These are phyloP conservation scores for Bellardia bayeri DNA, from an alignment of 2,888 invertebrate species.

Conservation along the genomic window DNA sequence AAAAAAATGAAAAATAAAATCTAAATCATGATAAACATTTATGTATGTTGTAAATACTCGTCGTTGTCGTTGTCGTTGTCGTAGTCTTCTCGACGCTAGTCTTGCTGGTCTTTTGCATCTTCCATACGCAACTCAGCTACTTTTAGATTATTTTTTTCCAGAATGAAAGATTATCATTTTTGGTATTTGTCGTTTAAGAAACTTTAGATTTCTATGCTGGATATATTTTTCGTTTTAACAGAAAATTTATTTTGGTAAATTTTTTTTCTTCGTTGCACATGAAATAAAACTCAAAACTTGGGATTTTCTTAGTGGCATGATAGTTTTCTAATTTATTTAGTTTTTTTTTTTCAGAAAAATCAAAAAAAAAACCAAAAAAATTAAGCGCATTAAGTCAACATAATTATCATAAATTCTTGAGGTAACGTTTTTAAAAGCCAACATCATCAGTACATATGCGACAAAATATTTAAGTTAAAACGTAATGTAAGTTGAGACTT, in stretches of 20 bases:
- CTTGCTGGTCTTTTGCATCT: neutral
- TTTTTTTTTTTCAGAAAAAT: neutral
- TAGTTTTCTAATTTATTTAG: conserved; percentile 66
- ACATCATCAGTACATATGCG: conserved; percentile 6
- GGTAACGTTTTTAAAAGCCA: conserved; percentile 27
- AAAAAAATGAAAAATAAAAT: conserved; percentile 38
- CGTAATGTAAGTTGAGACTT: conserved; percentile 39
- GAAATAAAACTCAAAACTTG: conserved; percentile 21
- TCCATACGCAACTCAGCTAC: neutral
- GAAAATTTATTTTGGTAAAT: neutral
- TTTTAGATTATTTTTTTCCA: conserved; percentile 13
- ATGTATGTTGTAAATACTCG: conserved; percentile 20
- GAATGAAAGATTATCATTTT: conserved; percentile 62
- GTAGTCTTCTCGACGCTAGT: neutral
- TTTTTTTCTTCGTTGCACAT: conserved; percentile 30
- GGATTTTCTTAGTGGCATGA: conserved; percentile 10
- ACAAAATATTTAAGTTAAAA: neutral
- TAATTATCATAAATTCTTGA: conserved; percentile 72
- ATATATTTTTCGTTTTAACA: neutral
- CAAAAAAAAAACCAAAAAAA: conserved; percentile 30
- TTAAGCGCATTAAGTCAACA: conserved; percentile 70
- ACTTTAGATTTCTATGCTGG: conserved; percentile 19
- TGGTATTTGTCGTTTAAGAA: conserved; percentile 20
- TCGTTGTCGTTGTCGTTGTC: neutral
- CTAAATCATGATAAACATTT: conserved; percentile 65